Evolutionary conservation across 2,797 vertebrate species (phyloP).

Genomic region (Ctenopoma kingsleyae): DNA sequence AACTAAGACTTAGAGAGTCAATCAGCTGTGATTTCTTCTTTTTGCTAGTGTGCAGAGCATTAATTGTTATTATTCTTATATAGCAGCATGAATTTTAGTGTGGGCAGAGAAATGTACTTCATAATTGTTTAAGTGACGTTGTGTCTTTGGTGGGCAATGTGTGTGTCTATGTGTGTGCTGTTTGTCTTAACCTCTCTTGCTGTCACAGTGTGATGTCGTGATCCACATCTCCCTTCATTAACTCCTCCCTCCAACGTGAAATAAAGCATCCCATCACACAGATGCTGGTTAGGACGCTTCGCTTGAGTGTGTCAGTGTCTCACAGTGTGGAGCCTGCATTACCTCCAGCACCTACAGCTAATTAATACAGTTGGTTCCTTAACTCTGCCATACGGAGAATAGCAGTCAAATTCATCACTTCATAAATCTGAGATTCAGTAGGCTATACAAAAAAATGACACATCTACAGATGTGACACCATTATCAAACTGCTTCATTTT

Average conservation of each 20-base stretch:
- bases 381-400: too few relatives aligned
- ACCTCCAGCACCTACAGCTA: background rate
- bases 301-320: background rate
- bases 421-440: too few relatives aligned
- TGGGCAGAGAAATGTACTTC: background rate
- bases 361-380: slow-evolving; percentile 2
- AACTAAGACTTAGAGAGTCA: too few relatives aligned
- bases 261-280: slow-evolving; percentile 13
- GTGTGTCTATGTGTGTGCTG: background rate
- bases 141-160: too few relatives aligned
- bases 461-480: too few relatives aligned
- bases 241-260: background rate
- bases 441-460: too few relatives aligned
- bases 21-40: too few relatives aligned
- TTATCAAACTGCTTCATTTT: too few relatives aligned
- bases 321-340: background rate
- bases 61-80: too few relatives aligned
- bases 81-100: too few relatives aligned
- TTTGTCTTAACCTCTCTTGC: background rate
- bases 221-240: background rate
- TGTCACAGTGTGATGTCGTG: background rate
- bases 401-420: too few relatives aligned
- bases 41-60: too few relatives aligned
- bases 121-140: background rate
- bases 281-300: background rate